Base-by-base conservation (phyloP, 2,113 vertebrate genomes). In the Urocolius indicus region DNA sequence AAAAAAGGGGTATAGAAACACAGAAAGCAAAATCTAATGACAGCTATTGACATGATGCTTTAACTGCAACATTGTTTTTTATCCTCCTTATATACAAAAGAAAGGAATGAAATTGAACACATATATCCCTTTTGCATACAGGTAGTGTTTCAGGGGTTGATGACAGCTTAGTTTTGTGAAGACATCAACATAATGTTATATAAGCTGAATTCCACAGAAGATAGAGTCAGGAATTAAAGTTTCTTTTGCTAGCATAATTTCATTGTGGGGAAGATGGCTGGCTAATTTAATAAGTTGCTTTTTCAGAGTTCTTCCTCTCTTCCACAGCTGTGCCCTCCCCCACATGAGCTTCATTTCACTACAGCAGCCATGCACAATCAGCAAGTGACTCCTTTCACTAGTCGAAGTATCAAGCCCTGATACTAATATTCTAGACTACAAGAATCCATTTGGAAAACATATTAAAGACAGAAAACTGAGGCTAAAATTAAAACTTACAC, bases 261-360 rank as follows among this genome's bases (percentile, higher is more conserved):
- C 61, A 20, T 65, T 36, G 48, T 4, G 59, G 76, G 79, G 86
- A 97, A 95, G 80, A 79, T 88, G 86, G 36, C 30, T 65, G 52
- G 65, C 80, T 93, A 95, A 85, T 96, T 95, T 95, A 41, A 30
- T n/a, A 46, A 96, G 73, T 34, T 95, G 91, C 73, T 90, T 55
- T 59, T 93, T 36, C 93, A 89, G 67, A 34, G 11, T 76, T 95
- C 77, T 96, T 88, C 87, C 8, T 54, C 43, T 62, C 41, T 67
- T 49, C 26, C 16, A 32, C 1, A 5, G 38, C 10, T 62, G 11
- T 67, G 26, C 41, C 32, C 18, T 48, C 12, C 13, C 17, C 20
- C 3, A 17, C 16, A 5, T 7, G 27, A 52, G 48, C 13, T 78
- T 90, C 2, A 1, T 59, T 87, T 92, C 66, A 19, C 41, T 62